Evolutionary conservation across 2,888 invertebrate genomes (phyloP).

Genomic region (Spodoptera picta): DNA sequence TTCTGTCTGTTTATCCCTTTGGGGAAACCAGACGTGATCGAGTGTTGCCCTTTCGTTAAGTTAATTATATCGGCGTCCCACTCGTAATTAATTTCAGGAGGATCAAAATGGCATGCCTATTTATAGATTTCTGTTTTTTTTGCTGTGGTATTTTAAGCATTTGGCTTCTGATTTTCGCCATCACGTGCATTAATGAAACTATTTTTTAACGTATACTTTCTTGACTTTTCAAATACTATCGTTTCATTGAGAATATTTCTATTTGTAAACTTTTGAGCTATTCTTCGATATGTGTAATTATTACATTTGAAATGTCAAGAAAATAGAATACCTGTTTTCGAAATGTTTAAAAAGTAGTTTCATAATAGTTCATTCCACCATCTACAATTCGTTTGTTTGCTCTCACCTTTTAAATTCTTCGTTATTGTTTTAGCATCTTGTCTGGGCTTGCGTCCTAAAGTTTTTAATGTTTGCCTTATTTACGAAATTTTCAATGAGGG

Average conservation of each 20-base stretch:
- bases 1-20: neutral
- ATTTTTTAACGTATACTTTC: too few relatives aligned
- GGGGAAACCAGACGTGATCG: neutral
- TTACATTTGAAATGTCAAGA: too few relatives aligned
- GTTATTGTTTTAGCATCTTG: conserved; percentile 49
- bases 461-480: conserved; percentile 43
- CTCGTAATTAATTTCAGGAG: conserved; percentile 19
- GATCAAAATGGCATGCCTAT: conserved; percentile 11
- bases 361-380: neutral
- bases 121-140: conserved; percentile 25
- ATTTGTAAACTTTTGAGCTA: too few relatives aligned
- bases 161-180: conserved; percentile 2
- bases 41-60: conserved; percentile 16
- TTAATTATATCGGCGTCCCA: conserved; percentile 22
- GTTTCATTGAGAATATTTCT: too few relatives aligned
- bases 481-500: conserved; percentile 17
- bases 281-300: too few relatives aligned
- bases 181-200: too few relatives aligned
- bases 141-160: conserved; percentile 18
- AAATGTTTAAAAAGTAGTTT: too few relatives aligned
- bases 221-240: neutral
- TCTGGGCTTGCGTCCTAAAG: conserved; percentile 50
- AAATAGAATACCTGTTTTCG: too few relatives aligned
- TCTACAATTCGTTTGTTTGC: conserved; percentile 24
- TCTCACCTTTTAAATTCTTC: conserved; percentile 71